Base-by-base conservation (phyloP, 2,888 invertebrate genomes). In the Mesoligia furuncula region DNA sequence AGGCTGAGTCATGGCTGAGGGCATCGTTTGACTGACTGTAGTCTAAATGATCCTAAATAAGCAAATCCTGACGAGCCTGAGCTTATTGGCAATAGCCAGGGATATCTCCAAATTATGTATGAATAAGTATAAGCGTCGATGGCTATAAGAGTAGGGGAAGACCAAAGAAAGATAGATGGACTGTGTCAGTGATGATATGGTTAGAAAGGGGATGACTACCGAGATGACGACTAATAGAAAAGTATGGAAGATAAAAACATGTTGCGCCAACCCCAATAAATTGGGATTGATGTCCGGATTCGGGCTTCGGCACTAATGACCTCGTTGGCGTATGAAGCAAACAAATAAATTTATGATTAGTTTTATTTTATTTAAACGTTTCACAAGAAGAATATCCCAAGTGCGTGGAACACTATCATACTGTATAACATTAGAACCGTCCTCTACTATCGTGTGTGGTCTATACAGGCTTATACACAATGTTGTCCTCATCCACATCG, bases 381-480 rank as follows among this genome's bases (percentile, higher is more conserved):
- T 20, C 39, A 42, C 39, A 64, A 61, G 54, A 31, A 59, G 36
- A 45, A 48, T 42, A 64, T 45, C 27, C 13, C 0, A 27, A 64
- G 51, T 42, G 39, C 57, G 15, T 61, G 42, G 27, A 57, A 54
- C 64, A 75, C 65, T 75, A 48, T 45, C n/a, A 70, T 27, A 42
- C 39, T 54, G 79, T 73, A 36, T 77, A 71, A 54, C 59, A 75
- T 70, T 51, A 66, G 42, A 36, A 20, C 74, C 75, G 20, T 66
- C 20, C 13, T 67, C 39, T n/a, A 17, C 15, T 17, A 5, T 70
- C n/a, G 20, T n/a, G 20, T 67, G 64, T 31, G 77, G 73, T 72
- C 90, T 88, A 92, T 72, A 93, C 88, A 59, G 91, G 90, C 77
- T 90, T 93, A 87, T 92, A 91, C 17, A 90, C 81, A 72, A 90